A percentile compares a stretch with the other conserved stretches of the same genome.
Conservation (phyloP, 2,113 vertebrate species). For the Eolophus roseicapilla region DNA sequence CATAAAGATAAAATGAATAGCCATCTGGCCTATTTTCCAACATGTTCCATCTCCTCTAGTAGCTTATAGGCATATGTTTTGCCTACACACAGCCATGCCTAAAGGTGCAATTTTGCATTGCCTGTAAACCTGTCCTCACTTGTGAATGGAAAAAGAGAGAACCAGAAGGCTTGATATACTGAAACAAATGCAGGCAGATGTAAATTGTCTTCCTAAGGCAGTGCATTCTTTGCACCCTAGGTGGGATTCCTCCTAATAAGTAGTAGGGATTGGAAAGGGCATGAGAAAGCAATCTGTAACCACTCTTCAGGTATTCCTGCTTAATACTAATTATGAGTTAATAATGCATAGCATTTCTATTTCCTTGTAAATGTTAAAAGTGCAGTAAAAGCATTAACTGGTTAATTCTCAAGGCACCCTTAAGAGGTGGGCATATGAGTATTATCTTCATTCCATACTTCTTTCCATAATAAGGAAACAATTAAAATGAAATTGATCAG, state of each 20-base stretch:
- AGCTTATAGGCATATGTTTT: not conserved
- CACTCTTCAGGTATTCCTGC: conserved; percentile 3
- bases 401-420: conserved; percentile 36
- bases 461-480: conserved; percentile 68
- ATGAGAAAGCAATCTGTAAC: conserved; percentile 5
- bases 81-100: not conserved
- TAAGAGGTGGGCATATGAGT: not conserved
- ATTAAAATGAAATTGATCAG: conserved; percentile 73
- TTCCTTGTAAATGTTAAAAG: conserved; percentile 18
- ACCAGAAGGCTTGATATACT: conserved; percentile 9
- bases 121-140: not conserved
- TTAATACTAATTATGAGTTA: conserved; percentile 42
- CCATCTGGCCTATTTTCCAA: conserved; percentile 5
- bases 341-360: conserved; percentile 4
- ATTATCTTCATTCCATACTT: conserved; percentile 48
- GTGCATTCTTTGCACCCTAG: not conserved
- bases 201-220: conserved; percentile 44
- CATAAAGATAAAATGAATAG: not conserved
- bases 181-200: conserved; percentile 17
- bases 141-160: not conserved
- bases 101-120: not conserved
- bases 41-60: not conserved
- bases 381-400: conserved; percentile 18
- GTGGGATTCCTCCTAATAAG: not conserved
- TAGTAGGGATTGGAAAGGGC: not conserved